These are phyloP conservation scores for Drosophila subsilvestris DNA, from an alignment of 2,888 invertebrate genomes.

Conservation along the genomic window DNA sequence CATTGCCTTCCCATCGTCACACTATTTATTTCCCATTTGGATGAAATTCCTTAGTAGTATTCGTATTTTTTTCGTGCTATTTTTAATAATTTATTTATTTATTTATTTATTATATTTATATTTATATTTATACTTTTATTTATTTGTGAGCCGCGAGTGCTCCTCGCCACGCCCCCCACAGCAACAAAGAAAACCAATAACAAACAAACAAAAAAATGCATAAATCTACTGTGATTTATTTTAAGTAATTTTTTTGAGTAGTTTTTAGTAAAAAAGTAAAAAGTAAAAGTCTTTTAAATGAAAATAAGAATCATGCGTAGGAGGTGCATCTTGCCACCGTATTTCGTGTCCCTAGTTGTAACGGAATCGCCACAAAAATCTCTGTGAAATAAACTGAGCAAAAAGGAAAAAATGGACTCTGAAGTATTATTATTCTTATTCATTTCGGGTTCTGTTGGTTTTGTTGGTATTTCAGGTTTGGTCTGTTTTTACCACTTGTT, in stretches of 20 bases:
- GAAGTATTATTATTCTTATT: background rate
- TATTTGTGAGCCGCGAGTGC: conserved; percentile 5
- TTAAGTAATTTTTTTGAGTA: conserved; percentile 74
- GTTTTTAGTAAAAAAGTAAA: conserved; percentile 54
- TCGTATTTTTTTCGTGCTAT: conserved; percentile 24
- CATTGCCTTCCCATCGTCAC: no score
- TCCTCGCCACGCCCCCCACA: conserved; percentile 3
- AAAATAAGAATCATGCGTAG: conserved; percentile 4
- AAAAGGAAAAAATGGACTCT: conserved; percentile 2
- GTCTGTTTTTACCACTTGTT: background rate
- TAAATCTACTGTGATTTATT: conserved; percentile 78
- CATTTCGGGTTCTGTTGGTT: no score
- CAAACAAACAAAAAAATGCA: conserved; percentile 60
- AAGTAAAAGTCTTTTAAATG: conserved; percentile 25
- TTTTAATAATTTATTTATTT: conserved; percentile 48
- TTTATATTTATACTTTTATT: conserved; percentile 40
- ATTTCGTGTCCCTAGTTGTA: conserved; percentile 21
- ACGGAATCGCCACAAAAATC: conserved; percentile 6
- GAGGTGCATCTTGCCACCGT: conserved; percentile 14
- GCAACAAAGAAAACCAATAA: conserved; percentile 20
- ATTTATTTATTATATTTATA: conserved; percentile 32
- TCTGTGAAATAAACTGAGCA: conserved; percentile 25
- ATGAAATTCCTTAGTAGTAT: background rate
- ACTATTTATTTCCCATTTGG: conserved; percentile 43
- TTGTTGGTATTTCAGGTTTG: background rate